Base-by-base conservation (phyloP, 1,140 invertebrate genomes). In the Hormaphis cornu region DNA sequence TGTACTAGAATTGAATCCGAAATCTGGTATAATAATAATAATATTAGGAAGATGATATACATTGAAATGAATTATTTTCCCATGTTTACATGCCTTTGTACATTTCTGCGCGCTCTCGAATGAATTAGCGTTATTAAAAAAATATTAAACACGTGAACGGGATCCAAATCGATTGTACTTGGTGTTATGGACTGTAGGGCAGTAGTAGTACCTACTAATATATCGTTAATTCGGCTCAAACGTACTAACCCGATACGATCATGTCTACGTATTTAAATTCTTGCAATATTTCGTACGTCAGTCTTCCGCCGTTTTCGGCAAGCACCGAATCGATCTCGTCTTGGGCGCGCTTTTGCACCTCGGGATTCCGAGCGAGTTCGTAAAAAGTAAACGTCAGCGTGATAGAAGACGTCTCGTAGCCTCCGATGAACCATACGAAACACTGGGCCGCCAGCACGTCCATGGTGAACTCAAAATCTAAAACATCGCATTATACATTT, bases 381-480 rank as follows among this genome's bases (percentile, higher is more conserved):
- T 81, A 81, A 2, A 83, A 73, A 0, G 81, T 75, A 71, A 84
- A 84, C 0, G 80, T 75, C 22, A 87, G 74, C 0, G 82, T 78
- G 0, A 80, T 81, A 0, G 83, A 78, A 0, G 83, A 81, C 0
- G 85, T 86, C 74, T 87, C 85, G 72, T 83, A 88, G 2, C 85
- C 87, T 69, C 83, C 88, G 3, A 82, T 77, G 71, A 88, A 86
- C 73, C 89, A 89, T 4, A 86, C 50, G 1, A 84, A 77, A 1
- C 83, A 82, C 72, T 89, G 85, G 0, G 84, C 82, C 1, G 85
- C 78, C 8, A 91, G 81, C 72, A 88, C 83, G 14, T 84, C 56
- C 35, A 70, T 44, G 3, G 69, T 70, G 10, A 70, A 56, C 35
- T 56, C 54, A 46, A 53, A 40, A 58, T 56, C 48, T 42, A 28